Evolutionary conservation across 2,888 invertebrate species (phyloP).

Genomic region (Aproaerema taeniolella): DNA sequence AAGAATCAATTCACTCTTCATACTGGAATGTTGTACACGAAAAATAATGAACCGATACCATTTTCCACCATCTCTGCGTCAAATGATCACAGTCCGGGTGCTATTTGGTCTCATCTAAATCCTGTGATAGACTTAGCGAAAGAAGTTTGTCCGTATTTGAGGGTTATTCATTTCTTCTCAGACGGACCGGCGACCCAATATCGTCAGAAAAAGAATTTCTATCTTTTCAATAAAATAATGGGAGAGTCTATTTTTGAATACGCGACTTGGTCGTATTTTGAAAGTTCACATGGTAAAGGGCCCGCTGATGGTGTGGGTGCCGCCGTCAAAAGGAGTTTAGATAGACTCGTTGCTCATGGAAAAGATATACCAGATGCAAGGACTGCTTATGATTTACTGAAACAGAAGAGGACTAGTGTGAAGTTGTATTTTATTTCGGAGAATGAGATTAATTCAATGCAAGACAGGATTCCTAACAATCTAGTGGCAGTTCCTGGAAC

Average conservation of each 20-base stretch:
- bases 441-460: not conserved
- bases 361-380: not conserved
- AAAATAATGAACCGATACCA: constrained; percentile 11
- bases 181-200: not conserved
- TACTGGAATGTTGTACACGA: constrained; percentile 18
- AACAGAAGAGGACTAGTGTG: not conserved
- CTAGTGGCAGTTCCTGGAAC: not conserved
- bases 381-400: not conserved
- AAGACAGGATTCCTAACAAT: not conserved
- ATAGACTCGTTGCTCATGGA: not conserved
- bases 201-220: constrained; percentile 1
- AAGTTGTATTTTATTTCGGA: not conserved
- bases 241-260: not conserved
- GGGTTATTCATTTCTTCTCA: not conserved
- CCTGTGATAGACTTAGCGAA: constrained; percentile 8
- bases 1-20: constrained; percentile 22
- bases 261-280: not conserved
- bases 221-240: not conserved
- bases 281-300: constrained; percentile 1
- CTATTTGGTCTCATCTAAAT: constrained; percentile 21
- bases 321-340: constrained; percentile 1
- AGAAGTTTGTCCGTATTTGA: not conserved
- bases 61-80: constrained; percentile 14
- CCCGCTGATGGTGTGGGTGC: not conserved
- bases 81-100: constrained; percentile 19